Conservation (phyloP, 2,888 invertebrate species). For the Sylvicola cinctus region DNA sequence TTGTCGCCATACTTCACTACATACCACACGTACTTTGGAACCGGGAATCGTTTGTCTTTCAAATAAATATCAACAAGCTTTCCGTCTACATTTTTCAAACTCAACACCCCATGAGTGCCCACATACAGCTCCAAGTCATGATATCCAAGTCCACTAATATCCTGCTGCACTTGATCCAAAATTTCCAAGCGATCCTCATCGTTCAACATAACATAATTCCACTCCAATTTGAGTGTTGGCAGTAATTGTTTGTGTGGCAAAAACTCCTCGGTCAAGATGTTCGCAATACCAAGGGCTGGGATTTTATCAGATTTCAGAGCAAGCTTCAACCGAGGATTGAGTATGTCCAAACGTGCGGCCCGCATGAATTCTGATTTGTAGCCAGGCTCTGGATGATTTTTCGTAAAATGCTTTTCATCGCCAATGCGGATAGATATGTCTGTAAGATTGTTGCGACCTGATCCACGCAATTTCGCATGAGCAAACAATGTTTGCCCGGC, state of each 20-base stretch:
- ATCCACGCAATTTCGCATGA: conserved; percentile 8
- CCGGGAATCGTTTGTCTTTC: conserved; percentile 12
- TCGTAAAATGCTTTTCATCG: conserved; percentile 10
- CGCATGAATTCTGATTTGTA: conserved; percentile 15
- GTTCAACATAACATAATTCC: conserved; percentile 14
- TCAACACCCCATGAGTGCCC: conserved; percentile 13
- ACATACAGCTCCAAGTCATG: conserved; percentile 12
- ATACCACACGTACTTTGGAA: conserved; percentile 14
- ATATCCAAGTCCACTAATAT: conserved; percentile 10
- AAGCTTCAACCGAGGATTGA: conserved; percentile 11
- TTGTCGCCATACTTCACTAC: conserved; percentile 11
- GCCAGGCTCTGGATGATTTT: conserved; percentile 11
- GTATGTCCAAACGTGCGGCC: conserved; percentile 12
- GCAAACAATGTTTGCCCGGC: conserved; percentile 13
- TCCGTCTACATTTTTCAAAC: conserved; percentile 8
- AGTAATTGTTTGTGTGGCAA: conserved; percentile 12
- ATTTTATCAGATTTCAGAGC: conserved; percentile 8
- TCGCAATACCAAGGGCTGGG: conserved; percentile 10
- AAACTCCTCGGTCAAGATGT: conserved; percentile 11
- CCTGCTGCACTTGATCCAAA: conserved; percentile 11
- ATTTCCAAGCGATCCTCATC: conserved; percentile 10
- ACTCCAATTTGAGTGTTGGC: conserved; percentile 13
- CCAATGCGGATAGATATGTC: conserved; percentile 6
- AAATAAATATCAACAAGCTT: conserved; percentile 11
- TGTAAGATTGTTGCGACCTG: not conserved